Evolutionary conservation across 1,140 invertebrate genomes (phyloP), one percentile per base, ranked within the genome.

Genomic region (Probaryconus sp.): DNA sequence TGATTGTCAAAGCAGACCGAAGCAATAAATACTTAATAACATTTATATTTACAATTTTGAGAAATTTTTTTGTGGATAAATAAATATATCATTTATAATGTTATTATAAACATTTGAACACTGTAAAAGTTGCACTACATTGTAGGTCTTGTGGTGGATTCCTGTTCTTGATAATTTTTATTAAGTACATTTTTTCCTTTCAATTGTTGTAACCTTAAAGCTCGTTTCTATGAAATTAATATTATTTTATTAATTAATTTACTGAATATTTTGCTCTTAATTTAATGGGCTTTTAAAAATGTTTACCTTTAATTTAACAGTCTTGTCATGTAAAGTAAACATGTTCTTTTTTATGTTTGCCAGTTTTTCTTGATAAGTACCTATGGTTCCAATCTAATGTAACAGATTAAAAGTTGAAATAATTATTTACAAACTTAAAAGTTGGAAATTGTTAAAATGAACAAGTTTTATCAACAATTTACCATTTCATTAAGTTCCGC

Each of bases 121-220:
- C 0, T 3, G 21, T 24, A 20, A 47, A 30, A 20, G 3, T 18
- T 5, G 1, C 42, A 24, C 5, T 71, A 50, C 3, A 17, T 6
- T 37, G 20, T 28, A 20, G 58, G 11, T 5, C 20, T 37, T 18
- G 6, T 56, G n/a, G n/a, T 0, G 0, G 18, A 48, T 63, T 83
- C 80, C 58, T 83, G 76, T 48, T 84, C 83, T n/a, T 84, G 74
- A 47, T 83, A 79, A 58, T 86, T 82, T 31, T 61, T 82, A 7
- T 73, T 79, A 14, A 83, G 64, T 31, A 79, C 80, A 75, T 85
- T 83, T 51, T 86, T 87, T 60, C 88, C 81, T 64, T 86, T 88
- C 4, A 80, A 53, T 45, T 86, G 81, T 73, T 88, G 85, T 20
- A 88, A 64, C 5, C 61, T 79, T 17, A 84, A 50, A 3, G 85